Percentiles rank a stretch among this genome's conserved stretches.
Evolutionary conservation across 2,888 invertebrate species (phyloP).

Genomic region (Sturmia bella): DNA sequence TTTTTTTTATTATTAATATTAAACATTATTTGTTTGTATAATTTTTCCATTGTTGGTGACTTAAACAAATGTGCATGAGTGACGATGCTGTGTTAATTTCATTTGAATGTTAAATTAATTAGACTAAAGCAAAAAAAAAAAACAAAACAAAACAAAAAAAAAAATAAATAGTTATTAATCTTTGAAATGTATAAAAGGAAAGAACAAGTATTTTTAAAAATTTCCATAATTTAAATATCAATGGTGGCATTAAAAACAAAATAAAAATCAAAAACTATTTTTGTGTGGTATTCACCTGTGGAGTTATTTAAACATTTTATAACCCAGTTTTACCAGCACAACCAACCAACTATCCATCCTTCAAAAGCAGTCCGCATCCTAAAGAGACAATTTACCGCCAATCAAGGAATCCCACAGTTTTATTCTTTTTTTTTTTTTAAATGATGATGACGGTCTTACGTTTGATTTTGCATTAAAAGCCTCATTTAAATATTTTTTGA

Average conservation of each 20-base stretch:
- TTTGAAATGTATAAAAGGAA: slow-evolving; percentile 11
- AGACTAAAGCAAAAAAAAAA: too few relatives aligned
- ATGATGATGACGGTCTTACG: slow-evolving; percentile 2
- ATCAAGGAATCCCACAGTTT: slow-evolving; percentile 32
- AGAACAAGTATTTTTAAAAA: slow-evolving; percentile 11
- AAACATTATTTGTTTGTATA: slow-evolving; percentile 25
- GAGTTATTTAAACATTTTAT: slow-evolving; percentile 56
- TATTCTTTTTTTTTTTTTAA: not conserved
- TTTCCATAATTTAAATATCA: slow-evolving; percentile 23
- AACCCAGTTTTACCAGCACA: not conserved
- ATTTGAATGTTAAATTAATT: slow-evolving; percentile 57
- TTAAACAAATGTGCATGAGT: slow-evolving; percentile 20
- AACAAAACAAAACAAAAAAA: too few relatives aligned
- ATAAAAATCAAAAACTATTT: not conserved
- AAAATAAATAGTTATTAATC: slow-evolving; percentile 34
- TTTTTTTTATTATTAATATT: slow-evolving; percentile 45
- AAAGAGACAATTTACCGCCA: slow-evolving; percentile 55
- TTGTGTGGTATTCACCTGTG: slow-evolving; percentile 69
- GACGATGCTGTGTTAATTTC: slow-evolving; percentile 12
- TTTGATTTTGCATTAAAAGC: slow-evolving; percentile 58
- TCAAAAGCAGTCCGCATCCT: not conserved
- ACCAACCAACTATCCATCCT: slow-evolving; percentile 24
- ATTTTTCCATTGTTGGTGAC: not conserved
- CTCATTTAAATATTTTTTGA: slow-evolving; percentile 60
- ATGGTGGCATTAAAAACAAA: slow-evolving; percentile 8